phyloP scores from a whole-genome alignment of 2,797 vertebrate genomes.

The Tadarida brasiliensis region DNA sequence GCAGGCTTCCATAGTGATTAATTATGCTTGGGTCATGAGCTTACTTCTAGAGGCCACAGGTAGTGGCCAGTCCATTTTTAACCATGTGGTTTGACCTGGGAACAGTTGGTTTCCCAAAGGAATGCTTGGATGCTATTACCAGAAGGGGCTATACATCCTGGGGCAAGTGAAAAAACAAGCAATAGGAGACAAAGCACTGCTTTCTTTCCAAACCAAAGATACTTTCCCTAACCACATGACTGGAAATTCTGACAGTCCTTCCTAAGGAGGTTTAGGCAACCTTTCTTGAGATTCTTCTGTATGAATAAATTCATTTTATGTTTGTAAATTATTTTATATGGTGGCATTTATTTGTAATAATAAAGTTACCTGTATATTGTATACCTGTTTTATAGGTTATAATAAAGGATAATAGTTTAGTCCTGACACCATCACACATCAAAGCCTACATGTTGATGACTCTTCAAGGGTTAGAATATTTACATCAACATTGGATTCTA shows the following conservation, averaged over 20 bases:
- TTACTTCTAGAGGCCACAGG: not conserved
- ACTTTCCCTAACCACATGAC: not conserved
- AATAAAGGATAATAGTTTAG: conserved; percentile 98
- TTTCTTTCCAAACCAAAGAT: not conserved
- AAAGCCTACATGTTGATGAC: conserved; percentile 99
- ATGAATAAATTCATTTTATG: not conserved
- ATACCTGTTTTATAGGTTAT: conserved; percentile 91
- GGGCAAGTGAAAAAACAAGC: not conserved
- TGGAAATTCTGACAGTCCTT: not conserved
- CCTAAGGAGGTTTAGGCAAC: not conserved
- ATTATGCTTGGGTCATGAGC: not conserved
- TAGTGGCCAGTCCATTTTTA: not conserved
- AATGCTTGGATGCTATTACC: not conserved
- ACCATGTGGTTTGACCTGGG: not conserved
- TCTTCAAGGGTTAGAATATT: conserved; percentile 97
- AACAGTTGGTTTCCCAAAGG: not conserved
- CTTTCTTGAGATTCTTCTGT: not conserved
- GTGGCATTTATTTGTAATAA: conserved; percentile 30
- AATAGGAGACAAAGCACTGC: not conserved
- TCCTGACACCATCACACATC: conserved; percentile 97
- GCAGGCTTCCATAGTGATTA: not conserved
- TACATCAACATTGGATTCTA: conserved; percentile 97
- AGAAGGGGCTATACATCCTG: not conserved
- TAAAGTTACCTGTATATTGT: not conserved
- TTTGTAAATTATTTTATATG: not conserved